These are phyloP conservation scores for Platerodrilus igneus DNA, from an alignment of 2,888 invertebrate genomes.

Conservation along the genomic window DNA sequence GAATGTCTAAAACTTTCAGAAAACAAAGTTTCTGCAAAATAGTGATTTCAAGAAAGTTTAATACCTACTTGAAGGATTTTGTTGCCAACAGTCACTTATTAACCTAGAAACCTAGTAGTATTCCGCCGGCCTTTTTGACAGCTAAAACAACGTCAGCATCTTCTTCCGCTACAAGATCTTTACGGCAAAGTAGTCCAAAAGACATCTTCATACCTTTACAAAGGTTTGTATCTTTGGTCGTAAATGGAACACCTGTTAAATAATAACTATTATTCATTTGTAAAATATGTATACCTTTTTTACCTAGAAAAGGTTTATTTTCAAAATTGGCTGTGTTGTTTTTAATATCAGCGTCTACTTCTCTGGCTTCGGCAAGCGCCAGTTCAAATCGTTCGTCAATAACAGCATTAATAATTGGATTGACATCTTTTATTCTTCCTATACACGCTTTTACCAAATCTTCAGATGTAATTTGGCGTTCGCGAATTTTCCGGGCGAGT, in stretches of 20 bases:
- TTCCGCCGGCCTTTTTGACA: slow-evolving; percentile 76
- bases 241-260: slow-evolving; percentile 79
- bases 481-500: slow-evolving; percentile 64
- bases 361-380: slow-evolving; percentile 72
- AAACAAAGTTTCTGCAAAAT: too few species aligned
- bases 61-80: too few species aligned
- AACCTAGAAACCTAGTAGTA: slow-evolving; percentile 67
- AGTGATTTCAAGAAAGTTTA: too few species aligned
- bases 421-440: slow-evolving; percentile 69
- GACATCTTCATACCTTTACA: slow-evolving; percentile 69
- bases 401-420: slow-evolving; percentile 74
- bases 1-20: too few species aligned
- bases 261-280: slow-evolving; percentile 2
- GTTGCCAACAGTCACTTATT: too few species aligned
- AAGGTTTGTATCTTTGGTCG: slow-evolving; percentile 83
- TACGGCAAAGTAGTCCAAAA: slow-evolving; percentile 62
- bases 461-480: slow-evolving; percentile 59
- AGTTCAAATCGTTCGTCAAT: slow-evolving; percentile 74
- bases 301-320: slow-evolving; percentile 77
- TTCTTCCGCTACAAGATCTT: slow-evolving; percentile 56
- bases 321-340: slow-evolving; percentile 59
- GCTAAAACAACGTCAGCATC: slow-evolving; percentile 76
- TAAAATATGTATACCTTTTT: too few species aligned
- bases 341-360: slow-evolving; percentile 61
- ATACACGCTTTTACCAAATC: slow-evolving; percentile 70